Percentiles rank a stretch among this genome's conserved stretches.
phyloP scores from a whole-genome alignment of 30 jellyfish, hydroid and myxozoan genomes.

The Haliclystus octoradiatus region DNA sequence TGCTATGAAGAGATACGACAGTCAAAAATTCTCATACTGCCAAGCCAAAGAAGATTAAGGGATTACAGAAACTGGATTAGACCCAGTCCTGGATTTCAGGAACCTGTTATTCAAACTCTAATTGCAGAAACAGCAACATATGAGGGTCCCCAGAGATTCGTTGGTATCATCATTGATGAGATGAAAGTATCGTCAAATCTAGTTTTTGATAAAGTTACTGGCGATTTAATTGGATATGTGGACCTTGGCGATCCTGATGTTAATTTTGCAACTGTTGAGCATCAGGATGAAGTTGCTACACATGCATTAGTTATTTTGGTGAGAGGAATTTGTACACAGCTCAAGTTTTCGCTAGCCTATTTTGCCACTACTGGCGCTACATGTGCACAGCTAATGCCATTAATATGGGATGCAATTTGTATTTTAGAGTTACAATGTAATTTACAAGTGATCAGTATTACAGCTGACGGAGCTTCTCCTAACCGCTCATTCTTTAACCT shows the following conservation, averaged over 20 bases:
- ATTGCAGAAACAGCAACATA: background rate
- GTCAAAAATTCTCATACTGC: slow-evolving; percentile 8
- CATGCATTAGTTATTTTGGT: slow-evolving; percentile 28
- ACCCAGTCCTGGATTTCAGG: slow-evolving; percentile 27
- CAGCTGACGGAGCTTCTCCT: slow-evolving; percentile 42
- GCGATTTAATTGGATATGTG: slow-evolving; percentile 26
- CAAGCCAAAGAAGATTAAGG: slow-evolving; percentile 21
- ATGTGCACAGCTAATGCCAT: slow-evolving; percentile 36
- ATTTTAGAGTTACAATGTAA: slow-evolving; percentile 27
- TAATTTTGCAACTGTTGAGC: slow-evolving; percentile 16
- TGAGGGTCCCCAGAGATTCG: slow-evolving; percentile 24
- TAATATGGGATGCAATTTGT: slow-evolving; percentile 34
- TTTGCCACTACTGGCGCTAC: too few relatives aligned
- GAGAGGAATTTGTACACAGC: slow-evolving; percentile 27
- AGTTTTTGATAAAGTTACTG: too few relatives aligned
- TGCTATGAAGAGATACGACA: slow-evolving; percentile 29
- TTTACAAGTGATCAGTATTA: slow-evolving; percentile 22
- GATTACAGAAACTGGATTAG: slow-evolving; percentile 35
- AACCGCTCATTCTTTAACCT: slow-evolving; percentile 28
- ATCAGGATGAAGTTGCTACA: slow-evolving; percentile 23
- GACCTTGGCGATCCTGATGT: slow-evolving; percentile 40
- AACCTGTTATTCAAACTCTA: slow-evolving; percentile 15
- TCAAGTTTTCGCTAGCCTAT: slow-evolving; percentile 16
- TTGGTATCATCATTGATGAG: slow-evolving; percentile 17
- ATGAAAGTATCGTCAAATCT: slow-evolving; percentile 31